Evolutionary conservation across 2,888 invertebrate species (phyloP), one percentile per base, ranked within the genome.

Genomic region (Clanis bilineata): DNA sequence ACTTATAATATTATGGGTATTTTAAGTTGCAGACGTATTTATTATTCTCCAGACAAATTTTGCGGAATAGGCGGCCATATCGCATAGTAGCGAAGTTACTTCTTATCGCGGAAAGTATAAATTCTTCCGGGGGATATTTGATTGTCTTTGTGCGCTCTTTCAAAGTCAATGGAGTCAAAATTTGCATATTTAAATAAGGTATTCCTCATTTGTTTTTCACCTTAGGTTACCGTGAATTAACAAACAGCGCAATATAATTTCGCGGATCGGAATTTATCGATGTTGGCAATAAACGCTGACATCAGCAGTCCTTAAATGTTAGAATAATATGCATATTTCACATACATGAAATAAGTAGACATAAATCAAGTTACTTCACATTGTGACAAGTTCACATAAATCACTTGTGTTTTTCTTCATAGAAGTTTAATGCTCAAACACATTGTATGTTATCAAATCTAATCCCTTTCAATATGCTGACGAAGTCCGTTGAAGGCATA

Each of bases 371-470:
- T 47, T 25, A 45, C 45, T 23, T 45, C 23, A 45, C 45, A 21
- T 22, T 28, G 47, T 57, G 21, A 32, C 28, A 58, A 9, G 43
- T 18, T 44, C 39, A 55, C 25, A 60, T 56, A 56, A 60, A 28
- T 51, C 51, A 32, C 18, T 32, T 18, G 10, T 32, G 47, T 25
- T 47, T 15, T n/a, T 25, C 25, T 18, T 28, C 18, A 10, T 18
- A 45, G 23, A 23, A 45, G 23, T 2, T 18, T 1, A 28, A 18
- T 51, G 32, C 18, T 51, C 28, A 28, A 51, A 51, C 23, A 47
- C n/a, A n/a, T n/a, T n/a, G n/a, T 22, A 25, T 25, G n/a, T 66
- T 71, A 71, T 76, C 72, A 77, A 80, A 77, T 80, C 78, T 79
- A 71, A 69, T 76, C 57, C 70, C 69, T 75, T 77, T 72, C 64